Evolutionary conservation across 2,113 vertebrate genomes (phyloP), one percentile per base, ranked within the genome.

Genomic region (Polyodon spathula): DNA sequence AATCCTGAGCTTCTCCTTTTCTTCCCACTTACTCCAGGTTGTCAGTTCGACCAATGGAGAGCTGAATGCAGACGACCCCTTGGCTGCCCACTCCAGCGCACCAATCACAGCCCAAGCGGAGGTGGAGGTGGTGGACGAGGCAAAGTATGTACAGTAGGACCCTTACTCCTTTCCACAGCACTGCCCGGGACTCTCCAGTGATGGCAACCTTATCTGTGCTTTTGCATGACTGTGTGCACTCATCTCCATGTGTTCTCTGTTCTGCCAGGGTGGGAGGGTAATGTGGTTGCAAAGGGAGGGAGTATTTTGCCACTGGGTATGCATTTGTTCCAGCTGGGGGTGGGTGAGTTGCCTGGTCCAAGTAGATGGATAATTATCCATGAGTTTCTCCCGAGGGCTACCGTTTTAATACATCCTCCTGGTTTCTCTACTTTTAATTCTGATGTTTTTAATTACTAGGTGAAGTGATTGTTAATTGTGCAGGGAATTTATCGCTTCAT

Each of bases 41-140:
- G 93, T 97, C 61, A 97, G 90, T 71, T 99, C 95, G 4, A 97
- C 95, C 70, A 99, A 99, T 1, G 96, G 96, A 66, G 95, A 99
- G 82, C 89, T 99, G 81, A 98, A 98, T 4, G 86, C 88, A 3
- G 96, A 99, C 0, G 95, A 97, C 69, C 93, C 91, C 0, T 87
- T 90, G 0, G 88, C 90, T 37, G 90, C 79, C 62, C 94, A 95
- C 71, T 97, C 96, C 75, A 97, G 87, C 2, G 90, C 91, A 51
- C 95, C 94, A 0, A 95, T 98, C 70, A 90, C 94, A 43, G 90
- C 93, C 6, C 94, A 93, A 70, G 81, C 95, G 0, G 95, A 99
- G 78, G 93, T 96, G 89, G 95, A 99, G 75, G 92, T 96, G 81
- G 91, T 95, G 74, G 96, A 97, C 52, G 96, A 99, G 84, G 93